These are phyloP conservation scores for Leptinotarsa juncta DNA, from an alignment of 2,888 invertebrate species.

Conservation along the genomic window DNA sequence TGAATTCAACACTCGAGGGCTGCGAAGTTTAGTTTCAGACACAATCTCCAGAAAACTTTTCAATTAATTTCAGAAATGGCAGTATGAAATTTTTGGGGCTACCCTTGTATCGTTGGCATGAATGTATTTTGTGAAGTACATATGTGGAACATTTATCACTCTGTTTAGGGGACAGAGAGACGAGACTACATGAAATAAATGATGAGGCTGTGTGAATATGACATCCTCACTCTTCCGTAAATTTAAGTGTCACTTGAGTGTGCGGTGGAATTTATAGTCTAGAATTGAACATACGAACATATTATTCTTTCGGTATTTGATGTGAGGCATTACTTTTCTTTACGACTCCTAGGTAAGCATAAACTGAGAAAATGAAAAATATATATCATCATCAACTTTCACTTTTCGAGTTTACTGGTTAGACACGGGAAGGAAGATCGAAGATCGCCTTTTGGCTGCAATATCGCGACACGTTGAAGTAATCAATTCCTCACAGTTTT, in stretches of 20 bases:
- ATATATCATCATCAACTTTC: too few relatives aligned
- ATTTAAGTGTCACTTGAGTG: slow-evolving; percentile 1
- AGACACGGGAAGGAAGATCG: too few relatives aligned
- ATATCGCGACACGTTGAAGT: too few relatives aligned
- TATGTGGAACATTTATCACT: not conserved
- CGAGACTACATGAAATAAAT: not conserved
- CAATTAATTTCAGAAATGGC: slow-evolving; percentile 36
- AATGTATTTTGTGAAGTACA: not conserved
- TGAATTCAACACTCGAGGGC: slow-evolving; percentile 9
- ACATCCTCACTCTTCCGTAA: not conserved
- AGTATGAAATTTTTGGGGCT: slow-evolving; percentile 26
- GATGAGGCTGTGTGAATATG: not conserved
- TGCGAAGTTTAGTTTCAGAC: slow-evolving; percentile 4
- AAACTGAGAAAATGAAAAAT: too few relatives aligned
- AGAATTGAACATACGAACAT: not conserved
- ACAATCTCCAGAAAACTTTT: slow-evolving; percentile 29
- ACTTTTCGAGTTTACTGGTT: too few relatives aligned
- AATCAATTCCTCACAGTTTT: too few relatives aligned
- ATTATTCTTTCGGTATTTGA: too few relatives aligned
- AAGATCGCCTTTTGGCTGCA: too few relatives aligned
- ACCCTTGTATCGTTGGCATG: slow-evolving; percentile 15
- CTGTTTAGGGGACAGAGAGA: not conserved
- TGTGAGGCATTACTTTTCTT: too few relatives aligned
- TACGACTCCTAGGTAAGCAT: too few relatives aligned
- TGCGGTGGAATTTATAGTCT: not conserved